phyloP scores from a whole-genome alignment of 2,888 invertebrate genomes.

The Acrobasis suavella region DNA sequence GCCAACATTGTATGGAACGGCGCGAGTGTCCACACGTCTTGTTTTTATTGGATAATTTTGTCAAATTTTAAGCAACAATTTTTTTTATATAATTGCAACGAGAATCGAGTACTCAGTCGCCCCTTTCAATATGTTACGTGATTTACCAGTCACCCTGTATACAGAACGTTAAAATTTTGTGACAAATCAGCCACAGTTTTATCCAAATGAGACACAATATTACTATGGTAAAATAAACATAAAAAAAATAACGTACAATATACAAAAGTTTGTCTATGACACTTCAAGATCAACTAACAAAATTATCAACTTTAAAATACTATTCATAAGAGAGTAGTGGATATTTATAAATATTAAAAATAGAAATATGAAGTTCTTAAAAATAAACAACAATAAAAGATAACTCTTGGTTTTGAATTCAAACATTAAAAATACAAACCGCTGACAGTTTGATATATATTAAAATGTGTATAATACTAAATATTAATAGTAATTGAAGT shows the following conservation, averaged over 20 bases:
- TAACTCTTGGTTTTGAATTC: conserved; percentile 36
- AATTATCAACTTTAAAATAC: conserved; percentile 6
- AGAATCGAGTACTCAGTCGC: too few species aligned
- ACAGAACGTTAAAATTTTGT: neutral
- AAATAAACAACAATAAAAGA: conserved; percentile 44
- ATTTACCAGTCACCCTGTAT: too few species aligned
- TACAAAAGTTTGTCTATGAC: conserved; percentile 19
- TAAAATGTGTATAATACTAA: too few species aligned
- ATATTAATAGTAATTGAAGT: too few species aligned
- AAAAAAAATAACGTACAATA: conserved; percentile 21
- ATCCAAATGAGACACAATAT: neutral
- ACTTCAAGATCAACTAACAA: conserved; percentile 6
- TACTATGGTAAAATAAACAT: neutral
- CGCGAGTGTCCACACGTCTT: too few species aligned
- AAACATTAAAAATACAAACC: conserved; percentile 18
- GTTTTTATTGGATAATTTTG: too few species aligned
- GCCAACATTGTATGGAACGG: too few species aligned
- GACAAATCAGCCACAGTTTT: neutral
- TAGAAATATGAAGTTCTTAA: conserved; percentile 27
- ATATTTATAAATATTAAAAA: conserved; percentile 7
- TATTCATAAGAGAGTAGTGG: conserved; percentile 2
- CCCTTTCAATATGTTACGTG: too few species aligned
- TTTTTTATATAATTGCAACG: too few species aligned
- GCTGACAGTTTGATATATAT: too few species aligned
- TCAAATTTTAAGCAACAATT: too few species aligned